These are phyloP conservation scores for Falco novaeseelandiae DNA, from an alignment of 2,797 vertebrate genomes.

Conservation along the genomic window DNA sequence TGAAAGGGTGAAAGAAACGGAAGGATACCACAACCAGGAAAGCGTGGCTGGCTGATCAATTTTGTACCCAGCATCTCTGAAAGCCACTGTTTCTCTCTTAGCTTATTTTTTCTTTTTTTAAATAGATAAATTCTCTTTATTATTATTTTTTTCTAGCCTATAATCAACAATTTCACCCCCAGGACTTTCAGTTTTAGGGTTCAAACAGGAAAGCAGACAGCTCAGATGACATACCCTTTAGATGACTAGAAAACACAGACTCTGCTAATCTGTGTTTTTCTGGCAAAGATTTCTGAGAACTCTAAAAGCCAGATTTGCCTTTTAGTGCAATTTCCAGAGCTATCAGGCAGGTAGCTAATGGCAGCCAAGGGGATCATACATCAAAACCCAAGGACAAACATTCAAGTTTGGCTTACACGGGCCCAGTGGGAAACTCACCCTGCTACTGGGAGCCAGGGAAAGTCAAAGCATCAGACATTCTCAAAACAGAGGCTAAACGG, in stretches of 20 bases:
- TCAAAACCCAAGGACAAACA: background rate
- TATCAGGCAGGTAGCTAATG: rapidly evolving
- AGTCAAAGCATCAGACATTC: background rate
- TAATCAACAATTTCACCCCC: background rate
- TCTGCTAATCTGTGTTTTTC: background rate
- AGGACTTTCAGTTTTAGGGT: background rate
- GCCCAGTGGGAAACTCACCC: background rate
- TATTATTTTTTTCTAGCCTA: background rate
- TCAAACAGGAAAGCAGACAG: background rate
- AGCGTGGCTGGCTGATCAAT: background rate
- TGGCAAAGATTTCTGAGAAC: background rate
- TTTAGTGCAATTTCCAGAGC: background rate
- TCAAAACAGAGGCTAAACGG: background rate
- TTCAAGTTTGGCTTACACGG: background rate
- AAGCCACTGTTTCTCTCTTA: background rate
- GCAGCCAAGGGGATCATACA: background rate
- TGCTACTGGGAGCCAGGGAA: background rate
- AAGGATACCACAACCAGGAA: background rate
- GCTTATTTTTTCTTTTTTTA: background rate
- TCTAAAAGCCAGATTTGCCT: background rate
- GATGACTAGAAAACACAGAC: background rate
- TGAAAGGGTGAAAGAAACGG: background rate
- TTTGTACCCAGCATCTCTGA: background rate
- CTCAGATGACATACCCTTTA: background rate
- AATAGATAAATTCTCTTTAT: background rate